Evolutionary conservation across 1,140 invertebrate species (phyloP).

Genomic region (Asbolus verrucosus): DNA sequence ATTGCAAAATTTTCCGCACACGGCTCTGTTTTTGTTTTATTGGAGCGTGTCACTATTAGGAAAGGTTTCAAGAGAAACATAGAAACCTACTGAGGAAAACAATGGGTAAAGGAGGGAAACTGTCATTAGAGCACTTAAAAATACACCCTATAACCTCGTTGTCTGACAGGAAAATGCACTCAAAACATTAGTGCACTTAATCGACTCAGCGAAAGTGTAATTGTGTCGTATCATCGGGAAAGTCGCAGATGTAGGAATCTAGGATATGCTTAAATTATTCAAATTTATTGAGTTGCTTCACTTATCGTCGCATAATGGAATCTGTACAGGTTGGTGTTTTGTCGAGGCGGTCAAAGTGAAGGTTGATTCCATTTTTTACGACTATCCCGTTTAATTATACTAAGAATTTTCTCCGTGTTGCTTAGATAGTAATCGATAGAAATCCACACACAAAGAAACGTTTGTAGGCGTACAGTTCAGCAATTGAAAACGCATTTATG

Average conservation of each 20-base stretch:
- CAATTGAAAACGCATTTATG: conserved; percentile 29
- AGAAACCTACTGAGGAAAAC: conserved; percentile 40
- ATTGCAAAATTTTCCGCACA: not conserved
- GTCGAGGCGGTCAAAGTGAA: not conserved
- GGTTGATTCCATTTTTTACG: not conserved
- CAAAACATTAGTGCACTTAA: not conserved
- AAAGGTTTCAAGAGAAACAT: conserved; percentile 11
- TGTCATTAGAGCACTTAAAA: conserved; percentile 15
- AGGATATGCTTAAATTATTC: conserved; percentile 29
- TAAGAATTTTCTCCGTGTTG: not conserved
- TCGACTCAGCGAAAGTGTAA: conserved; percentile 22
- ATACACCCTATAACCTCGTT: conserved; percentile 29
- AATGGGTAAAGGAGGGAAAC: conserved; percentile 21
- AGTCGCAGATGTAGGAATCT: conserved; percentile 16
- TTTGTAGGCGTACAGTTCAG: conserved; percentile 10
- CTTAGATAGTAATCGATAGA: conserved; percentile 1
- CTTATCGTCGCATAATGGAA: conserved; percentile 1
- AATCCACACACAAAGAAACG: not conserved
- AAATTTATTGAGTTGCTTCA: conserved; percentile 9
- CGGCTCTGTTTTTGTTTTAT: conserved; percentile 4
- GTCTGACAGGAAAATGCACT: conserved; percentile 34
- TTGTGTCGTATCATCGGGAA: conserved; percentile 14
- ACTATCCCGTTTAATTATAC: not conserved
- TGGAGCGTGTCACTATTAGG: conserved; percentile 16
- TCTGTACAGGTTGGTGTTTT: not conserved